Evolutionary conservation across 92 coral and sea anemone genomes (phyloP).

Genomic region (Micromussa lordhowensis): DNA sequence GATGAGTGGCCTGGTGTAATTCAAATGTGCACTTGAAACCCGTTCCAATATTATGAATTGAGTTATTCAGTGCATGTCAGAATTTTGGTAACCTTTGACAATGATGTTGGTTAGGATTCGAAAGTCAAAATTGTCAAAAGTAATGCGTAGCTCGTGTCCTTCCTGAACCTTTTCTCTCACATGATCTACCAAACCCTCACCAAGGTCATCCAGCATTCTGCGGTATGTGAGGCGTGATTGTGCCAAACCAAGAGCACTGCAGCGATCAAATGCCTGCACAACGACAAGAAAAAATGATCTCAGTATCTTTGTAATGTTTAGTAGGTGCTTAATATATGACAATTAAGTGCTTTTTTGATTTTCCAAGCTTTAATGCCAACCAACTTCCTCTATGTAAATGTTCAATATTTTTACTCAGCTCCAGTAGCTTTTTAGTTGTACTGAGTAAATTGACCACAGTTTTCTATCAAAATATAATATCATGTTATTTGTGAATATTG

Average conservation of each 20-base stretch:
- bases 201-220: slow-evolving; percentile 48
- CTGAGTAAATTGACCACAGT: too few species aligned
- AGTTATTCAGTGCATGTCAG: slow-evolving; percentile 68
- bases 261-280: slow-evolving; percentile 62
- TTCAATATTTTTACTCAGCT: too few species aligned
- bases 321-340: neutral
- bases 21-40: slow-evolving; percentile 36
- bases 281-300: neutral
- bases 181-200: too few species aligned
- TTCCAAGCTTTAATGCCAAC: too few species aligned
- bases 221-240: slow-evolving; percentile 34
- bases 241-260: slow-evolving; percentile 38
- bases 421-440: too few species aligned
- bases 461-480: too few species aligned
- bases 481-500: too few species aligned
- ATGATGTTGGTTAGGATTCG: slow-evolving; percentile 48
- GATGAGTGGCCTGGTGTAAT: slow-evolving; percentile 52
- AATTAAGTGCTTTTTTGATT: neutral
- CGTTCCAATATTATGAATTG: slow-evolving; percentile 66
- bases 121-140: slow-evolving; percentile 65
- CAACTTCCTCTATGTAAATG: too few species aligned
- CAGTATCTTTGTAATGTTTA: neutral
- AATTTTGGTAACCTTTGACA: slow-evolving; percentile 45
- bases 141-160: slow-evolving; percentile 32
- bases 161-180: slow-evolving; percentile 24